Conservation (phyloP, 92 coral and sea anemone species). For the Galaxea fascicularis region DNA sequence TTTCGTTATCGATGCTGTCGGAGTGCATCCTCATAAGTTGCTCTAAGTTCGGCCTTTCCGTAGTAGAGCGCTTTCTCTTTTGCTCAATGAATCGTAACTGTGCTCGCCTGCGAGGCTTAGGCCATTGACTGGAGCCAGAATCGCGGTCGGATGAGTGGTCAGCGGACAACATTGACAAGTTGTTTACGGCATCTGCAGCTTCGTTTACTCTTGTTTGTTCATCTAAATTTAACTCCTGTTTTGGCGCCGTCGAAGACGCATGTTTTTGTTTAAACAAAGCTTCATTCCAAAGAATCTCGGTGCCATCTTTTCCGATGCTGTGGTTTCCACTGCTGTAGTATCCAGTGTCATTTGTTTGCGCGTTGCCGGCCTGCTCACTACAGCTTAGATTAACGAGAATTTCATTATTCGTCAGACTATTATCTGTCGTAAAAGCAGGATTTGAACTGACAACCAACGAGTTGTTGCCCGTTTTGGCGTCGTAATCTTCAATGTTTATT, state of each 20-base stretch:
- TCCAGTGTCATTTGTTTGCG: conserved; percentile 14
- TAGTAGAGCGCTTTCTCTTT: conserved; percentile 40
- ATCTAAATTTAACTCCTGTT: conserved; percentile 4
- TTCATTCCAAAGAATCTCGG: conserved; percentile 32
- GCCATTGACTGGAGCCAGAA: conserved; percentile 1
- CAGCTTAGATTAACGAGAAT: not conserved
- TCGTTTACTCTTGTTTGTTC: conserved; percentile 20
- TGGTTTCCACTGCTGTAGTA: conserved; percentile 36
- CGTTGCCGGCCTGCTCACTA: conserved; percentile 5
- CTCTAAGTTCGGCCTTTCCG: conserved; percentile 27
- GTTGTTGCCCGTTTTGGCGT: conserved; percentile 24
- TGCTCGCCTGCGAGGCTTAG: conserved; percentile 28
- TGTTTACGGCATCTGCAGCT: not conserved
- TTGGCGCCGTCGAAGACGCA: not conserved
- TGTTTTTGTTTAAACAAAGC: conserved; percentile 37
- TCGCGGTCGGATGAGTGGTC: conserved; percentile 18
- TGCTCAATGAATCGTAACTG: conserved; percentile 19
- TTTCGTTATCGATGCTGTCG: not conserved
- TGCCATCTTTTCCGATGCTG: conserved; percentile 26
- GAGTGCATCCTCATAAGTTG: conserved; percentile 17
- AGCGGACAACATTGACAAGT: conserved; percentile 22
- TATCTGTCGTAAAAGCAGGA: not conserved
- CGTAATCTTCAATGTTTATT: conserved; percentile 39
- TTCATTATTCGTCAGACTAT: not conserved
- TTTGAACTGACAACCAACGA: conserved; percentile 13